Conservation (phyloP, 2,888 invertebrate genomes). For the Panopea generosa region DNA sequence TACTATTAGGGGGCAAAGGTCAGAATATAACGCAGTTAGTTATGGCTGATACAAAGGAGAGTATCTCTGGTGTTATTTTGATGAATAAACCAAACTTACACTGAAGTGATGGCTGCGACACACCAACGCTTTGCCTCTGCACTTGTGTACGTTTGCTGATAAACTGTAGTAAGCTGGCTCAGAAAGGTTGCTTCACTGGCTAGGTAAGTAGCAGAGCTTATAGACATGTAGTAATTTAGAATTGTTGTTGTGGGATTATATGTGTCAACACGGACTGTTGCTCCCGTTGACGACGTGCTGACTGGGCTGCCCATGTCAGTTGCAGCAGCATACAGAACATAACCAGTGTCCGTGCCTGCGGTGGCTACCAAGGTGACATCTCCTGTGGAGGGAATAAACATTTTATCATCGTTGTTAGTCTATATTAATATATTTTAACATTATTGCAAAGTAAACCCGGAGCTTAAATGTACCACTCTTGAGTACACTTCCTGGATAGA, state of each 20-base stretch:
- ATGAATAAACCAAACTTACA: conserved; percentile 42
- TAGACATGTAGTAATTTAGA: conserved; percentile 62
- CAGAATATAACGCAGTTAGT: too few relatives aligned
- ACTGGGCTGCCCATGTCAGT: conserved; percentile 70
- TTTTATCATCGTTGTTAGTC: background rate
- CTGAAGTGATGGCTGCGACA: conserved; percentile 53
- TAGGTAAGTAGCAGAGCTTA: conserved; percentile 62
- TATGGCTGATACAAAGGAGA: too few relatives aligned
- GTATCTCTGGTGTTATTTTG: too few relatives aligned
- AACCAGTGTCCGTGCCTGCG: conserved; percentile 57
- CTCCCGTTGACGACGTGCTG: conserved; percentile 59
- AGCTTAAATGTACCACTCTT: too few relatives aligned
- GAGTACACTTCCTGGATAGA: too few relatives aligned
- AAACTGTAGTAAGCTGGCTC: conserved; percentile 65
- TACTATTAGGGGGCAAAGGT: too few relatives aligned
- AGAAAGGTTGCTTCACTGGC: conserved; percentile 63
- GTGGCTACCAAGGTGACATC: conserved; percentile 54
- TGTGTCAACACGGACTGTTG: conserved; percentile 75
- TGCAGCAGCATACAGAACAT: conserved; percentile 66
- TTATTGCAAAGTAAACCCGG: too few relatives aligned
- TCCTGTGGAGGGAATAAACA: conserved; percentile 47
- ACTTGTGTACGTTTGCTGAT: conserved; percentile 56
- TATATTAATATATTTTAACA: too few relatives aligned
- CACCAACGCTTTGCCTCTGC: conserved; percentile 73
- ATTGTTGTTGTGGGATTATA: conserved; percentile 67